Percentiles rank a stretch among this genome's conserved stretches.
These are phyloP conservation scores for Aspidapion aeneum DNA, from an alignment of 2,888 invertebrate species.

Conservation along the genomic window DNA sequence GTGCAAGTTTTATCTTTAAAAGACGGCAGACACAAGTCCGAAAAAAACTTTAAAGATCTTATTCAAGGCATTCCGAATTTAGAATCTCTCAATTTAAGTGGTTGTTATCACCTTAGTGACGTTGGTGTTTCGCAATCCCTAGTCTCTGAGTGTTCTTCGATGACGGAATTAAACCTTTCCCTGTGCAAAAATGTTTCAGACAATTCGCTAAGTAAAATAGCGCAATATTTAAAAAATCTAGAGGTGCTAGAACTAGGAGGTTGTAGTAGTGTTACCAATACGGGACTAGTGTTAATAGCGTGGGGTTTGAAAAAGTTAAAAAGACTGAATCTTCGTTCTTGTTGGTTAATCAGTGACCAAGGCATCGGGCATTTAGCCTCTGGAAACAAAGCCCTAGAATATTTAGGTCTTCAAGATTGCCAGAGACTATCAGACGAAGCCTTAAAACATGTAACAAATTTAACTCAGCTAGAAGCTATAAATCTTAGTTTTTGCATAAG, in stretches of 20 bases:
- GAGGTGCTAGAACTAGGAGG: conserved; percentile 88
- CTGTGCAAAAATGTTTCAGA: conserved; percentile 96
- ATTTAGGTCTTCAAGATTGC: conserved; percentile 86
- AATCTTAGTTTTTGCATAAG: conserved; percentile 94
- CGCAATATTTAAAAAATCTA: conserved; percentile 79
- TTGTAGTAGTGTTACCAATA: conserved; percentile 87
- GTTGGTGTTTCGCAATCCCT: conserved; percentile 80
- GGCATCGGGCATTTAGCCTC: conserved; percentile 86
- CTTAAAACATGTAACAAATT: conserved; percentile 77
- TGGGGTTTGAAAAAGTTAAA: conserved; percentile 84
- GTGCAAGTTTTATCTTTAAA: conserved; percentile 86
- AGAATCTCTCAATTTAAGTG: conserved; percentile 85
- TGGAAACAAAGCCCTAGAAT: conserved; percentile 78
- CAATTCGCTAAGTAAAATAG: conserved; percentile 78
- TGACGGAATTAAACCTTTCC: conserved; percentile 81
- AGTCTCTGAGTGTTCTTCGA: conserved; percentile 67
- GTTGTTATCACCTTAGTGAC: conserved; percentile 92
- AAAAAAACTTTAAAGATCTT: conserved; percentile 76
- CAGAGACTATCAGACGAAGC: conserved; percentile 91
- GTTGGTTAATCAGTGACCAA: conserved; percentile 88
- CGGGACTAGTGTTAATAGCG: conserved; percentile 80
- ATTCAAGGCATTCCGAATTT: conserved; percentile 82
- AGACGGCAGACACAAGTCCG: background rate
- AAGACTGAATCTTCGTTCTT: conserved; percentile 83
- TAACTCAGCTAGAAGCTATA: conserved; percentile 77